phyloP scores from a whole-genome alignment of 2,888 invertebrate genomes.

The Rambutsinella grinnellia region DNA sequence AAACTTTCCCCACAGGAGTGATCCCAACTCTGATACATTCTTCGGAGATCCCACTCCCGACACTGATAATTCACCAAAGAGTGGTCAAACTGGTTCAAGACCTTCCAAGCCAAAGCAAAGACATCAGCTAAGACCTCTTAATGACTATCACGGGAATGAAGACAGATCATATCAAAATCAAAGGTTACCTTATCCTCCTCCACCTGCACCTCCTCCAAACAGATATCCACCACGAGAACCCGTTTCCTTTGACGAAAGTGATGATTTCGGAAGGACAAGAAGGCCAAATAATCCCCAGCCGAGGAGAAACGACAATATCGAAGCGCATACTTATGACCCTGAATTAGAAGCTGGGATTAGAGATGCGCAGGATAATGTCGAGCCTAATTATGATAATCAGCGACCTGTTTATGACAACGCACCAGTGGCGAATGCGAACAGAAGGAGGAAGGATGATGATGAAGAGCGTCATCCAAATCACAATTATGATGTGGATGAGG shows the following conservation, averaged over 20 bases:
- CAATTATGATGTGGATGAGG: not conserved
- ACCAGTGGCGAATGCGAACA: conserved; percentile 1
- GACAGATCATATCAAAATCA: conserved; percentile 32
- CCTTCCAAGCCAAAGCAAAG: conserved; percentile 6
- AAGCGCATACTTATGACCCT: conserved; percentile 17
- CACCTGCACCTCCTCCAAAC: conserved; percentile 17
- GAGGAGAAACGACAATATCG: conserved; percentile 4
- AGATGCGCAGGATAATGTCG: conserved; percentile 41
- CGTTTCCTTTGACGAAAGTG: conserved; percentile 9
- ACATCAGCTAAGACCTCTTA: conserved; percentile 11
- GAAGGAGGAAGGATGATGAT: not conserved
- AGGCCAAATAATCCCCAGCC: not conserved
- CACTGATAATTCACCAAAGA: conserved; percentile 11
- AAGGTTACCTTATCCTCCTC: conserved; percentile 15
- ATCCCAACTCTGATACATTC: conserved; percentile 61
- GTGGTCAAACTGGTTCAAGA: not conserved
- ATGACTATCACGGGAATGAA: conserved; percentile 53
- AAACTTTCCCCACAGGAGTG: conserved; percentile 49
- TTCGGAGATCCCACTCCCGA: conserved; percentile 60
- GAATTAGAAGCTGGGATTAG: conserved; percentile 20
- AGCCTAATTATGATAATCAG: conserved; percentile 53
- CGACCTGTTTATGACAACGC: conserved; percentile 49
- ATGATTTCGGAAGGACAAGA: conserved; percentile 6
- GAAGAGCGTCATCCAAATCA: not conserved
- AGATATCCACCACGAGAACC: not conserved